Base-by-base conservation (phyloP, 2,113 vertebrate species). In the Chionis minor region DNA sequence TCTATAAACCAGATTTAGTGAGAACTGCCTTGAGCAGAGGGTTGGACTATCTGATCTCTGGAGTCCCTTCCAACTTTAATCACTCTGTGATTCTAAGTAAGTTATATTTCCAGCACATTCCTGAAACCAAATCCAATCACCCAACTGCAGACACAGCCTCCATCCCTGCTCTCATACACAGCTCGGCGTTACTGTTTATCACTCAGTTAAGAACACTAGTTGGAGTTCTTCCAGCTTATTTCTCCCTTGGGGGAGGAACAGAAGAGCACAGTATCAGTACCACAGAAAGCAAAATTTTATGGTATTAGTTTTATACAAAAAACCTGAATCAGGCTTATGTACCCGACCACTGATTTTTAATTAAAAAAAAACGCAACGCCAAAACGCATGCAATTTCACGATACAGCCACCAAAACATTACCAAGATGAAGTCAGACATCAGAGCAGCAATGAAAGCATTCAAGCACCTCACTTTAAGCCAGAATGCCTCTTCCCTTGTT, bases 91-190 rank as follows among this genome's bases (percentile, higher is more conserved):
- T 49, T 92, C 28, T 20, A 38, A 6, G 0, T 23, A 85, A 93
- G 71, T 35, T 51, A 22, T 21, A 61, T 73, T 90, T 83, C 40
- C 72, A 90, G 55, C 51, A 86, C 51, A 54, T 52, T 69, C 71
- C 80, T 63, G 65, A 82, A 94, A 72, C 13, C 56, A 93, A 87
- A 94, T 82, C 56, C 18, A 74, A 72, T 75, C 65, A 90, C 15
- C 22, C 44, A 72, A 67, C 74, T 56, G n/a, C 52, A 94, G 52
- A 54, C 33, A 80, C 49, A 74, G 47, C 18, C 51, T 78, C 61
- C 42, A 40, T 27, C 47, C 69, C 72, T 35, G 23, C 59, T 92
- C 30, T 47, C 21, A 62, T 0, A 42, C 3, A 2, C 15, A 78
- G 61, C 56, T 44, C 0, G 0, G 35, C 27, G 42, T 55, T 67